Evolutionary conservation across 2,113 vertebrate genomes (phyloP).

Genomic region (Ailuropoda melanoleuca): DNA sequence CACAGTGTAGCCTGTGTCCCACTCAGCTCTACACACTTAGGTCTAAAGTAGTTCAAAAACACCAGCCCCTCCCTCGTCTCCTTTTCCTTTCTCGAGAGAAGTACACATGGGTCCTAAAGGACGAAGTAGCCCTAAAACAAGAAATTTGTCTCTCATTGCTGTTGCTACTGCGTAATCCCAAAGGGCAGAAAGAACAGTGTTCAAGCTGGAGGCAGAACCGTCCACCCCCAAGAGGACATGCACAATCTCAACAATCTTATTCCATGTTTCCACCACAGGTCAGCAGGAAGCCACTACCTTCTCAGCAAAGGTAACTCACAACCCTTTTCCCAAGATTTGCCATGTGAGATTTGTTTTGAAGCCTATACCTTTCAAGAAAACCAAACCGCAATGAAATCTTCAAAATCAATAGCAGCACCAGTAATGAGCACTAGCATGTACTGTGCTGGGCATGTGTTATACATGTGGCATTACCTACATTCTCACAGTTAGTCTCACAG

Average conservation of each 20-base stretch:
- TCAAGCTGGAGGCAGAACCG: background rate
- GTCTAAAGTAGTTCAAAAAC: background rate
- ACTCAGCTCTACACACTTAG: background rate
- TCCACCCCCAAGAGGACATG: background rate
- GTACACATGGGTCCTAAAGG: background rate
- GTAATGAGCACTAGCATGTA: accelerated
- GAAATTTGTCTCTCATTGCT: background rate
- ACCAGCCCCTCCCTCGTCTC: background rate
- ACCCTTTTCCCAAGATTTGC: background rate
- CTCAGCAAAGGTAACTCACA: background rate
- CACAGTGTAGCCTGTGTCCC: too few relatives aligned
- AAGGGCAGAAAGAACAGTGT: background rate
- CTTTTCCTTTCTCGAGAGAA: background rate
- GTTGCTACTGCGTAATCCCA: background rate
- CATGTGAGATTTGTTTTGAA: background rate
- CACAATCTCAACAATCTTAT: background rate
- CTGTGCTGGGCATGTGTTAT: background rate
- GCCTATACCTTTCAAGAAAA: background rate
- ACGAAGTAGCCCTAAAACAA: background rate
- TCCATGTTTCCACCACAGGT: background rate
- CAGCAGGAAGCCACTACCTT: background rate
- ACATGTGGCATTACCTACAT: background rate
- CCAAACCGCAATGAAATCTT: background rate
- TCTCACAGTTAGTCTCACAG: background rate
- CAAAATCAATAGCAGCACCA: background rate